Evolutionary conservation across 2,113 vertebrate genomes (phyloP).

Genomic region (Neolamprologus modestus): DNA sequence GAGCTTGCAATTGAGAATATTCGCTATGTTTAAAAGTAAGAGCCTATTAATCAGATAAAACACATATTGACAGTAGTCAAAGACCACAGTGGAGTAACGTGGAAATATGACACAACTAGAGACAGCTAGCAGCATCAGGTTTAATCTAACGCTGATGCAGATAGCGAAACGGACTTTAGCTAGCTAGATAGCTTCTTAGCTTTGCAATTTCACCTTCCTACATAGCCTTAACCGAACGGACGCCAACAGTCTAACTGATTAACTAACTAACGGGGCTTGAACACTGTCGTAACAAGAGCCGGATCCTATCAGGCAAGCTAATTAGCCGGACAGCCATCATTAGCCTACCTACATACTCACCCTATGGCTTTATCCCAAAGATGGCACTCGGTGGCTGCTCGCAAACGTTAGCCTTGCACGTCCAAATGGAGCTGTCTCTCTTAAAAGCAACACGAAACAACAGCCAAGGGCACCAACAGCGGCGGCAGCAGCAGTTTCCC

Average conservation of each 20-base stretch:
- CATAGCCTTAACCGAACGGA: background rate
- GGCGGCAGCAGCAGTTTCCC: background rate
- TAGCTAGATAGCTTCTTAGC: background rate
- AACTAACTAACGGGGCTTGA: background rate
- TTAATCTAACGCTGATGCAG: background rate
- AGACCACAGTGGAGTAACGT: background rate
- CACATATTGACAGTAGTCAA: background rate
- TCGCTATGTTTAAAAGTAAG: background rate
- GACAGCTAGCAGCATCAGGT: constrained; percentile 16
- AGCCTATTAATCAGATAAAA: background rate
- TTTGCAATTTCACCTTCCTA: background rate
- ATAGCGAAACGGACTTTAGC: background rate
- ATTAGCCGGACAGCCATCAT: constrained; percentile 20
- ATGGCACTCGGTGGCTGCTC: background rate
- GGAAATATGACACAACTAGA: background rate
- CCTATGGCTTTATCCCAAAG: background rate
- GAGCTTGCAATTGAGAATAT: accelerated
- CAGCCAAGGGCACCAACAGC: background rate
- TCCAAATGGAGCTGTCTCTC: background rate
- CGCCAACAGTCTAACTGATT: background rate
- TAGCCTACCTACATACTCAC: constrained; percentile 16
- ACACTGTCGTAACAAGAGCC: background rate
- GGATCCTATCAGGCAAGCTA: constrained; percentile 23
- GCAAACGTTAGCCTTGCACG: background rate
- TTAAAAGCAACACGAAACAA: background rate